A percentile compares a stretch with the other conserved stretches of the same genome.
Conservation (phyloP, 2,797 vertebrate genomes). For the Spondyliosoma cantharus region DNA sequence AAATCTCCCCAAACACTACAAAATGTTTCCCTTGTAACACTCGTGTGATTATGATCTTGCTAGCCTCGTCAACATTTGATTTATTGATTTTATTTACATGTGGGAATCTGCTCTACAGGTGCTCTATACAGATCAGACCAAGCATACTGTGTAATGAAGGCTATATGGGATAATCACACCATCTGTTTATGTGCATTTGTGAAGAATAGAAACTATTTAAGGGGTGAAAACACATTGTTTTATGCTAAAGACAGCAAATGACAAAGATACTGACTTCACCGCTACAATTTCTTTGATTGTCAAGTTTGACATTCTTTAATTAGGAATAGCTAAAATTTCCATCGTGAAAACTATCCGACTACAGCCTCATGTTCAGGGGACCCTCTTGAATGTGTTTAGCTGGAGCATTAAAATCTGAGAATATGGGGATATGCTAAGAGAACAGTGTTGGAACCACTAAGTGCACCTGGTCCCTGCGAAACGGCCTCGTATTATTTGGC, state of each 20-base stretch:
- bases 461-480: constrained; percentile 62
- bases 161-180: neutral
- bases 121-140: neutral
- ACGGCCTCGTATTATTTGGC: constrained; percentile 65
- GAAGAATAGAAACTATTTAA: neutral
- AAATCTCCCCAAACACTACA: constrained; percentile 3
- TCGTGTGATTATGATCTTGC: constrained; percentile 4
- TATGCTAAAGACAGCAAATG: neutral
- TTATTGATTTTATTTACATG: neutral
- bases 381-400: constrained; percentile 13
- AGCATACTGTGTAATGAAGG: neutral
- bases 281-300: neutral
- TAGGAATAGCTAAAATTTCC: constrained; percentile 1
- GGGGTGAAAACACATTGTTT: neutral
- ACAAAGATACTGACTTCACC: neutral
- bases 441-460: constrained; percentile 53
- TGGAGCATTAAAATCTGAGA: constrained; percentile 44
- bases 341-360: constrained; percentile 10
- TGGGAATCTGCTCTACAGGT: neutral
- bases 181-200: neutral
- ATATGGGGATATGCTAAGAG: constrained; percentile 37
- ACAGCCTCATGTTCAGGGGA: constrained; percentile 15
- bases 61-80: constrained; percentile 27
- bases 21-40: constrained; percentile 13
- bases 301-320: constrained; percentile 10